A percentile compares a stretch with the other conserved stretches of the same genome.
Evolutionary conservation across 1,140 invertebrate species (phyloP).

Genomic region (Drosophila funebris): DNA sequence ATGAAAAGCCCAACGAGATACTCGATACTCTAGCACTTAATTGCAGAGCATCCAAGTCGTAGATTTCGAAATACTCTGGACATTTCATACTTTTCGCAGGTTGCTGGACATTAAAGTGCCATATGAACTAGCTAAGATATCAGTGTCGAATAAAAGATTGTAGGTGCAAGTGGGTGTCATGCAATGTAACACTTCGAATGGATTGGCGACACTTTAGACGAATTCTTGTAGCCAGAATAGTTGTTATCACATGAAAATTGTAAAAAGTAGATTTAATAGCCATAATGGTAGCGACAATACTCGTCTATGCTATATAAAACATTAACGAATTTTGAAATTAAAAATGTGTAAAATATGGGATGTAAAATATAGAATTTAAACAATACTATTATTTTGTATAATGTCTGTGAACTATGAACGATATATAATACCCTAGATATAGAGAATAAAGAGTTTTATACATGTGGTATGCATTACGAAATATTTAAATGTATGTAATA

Average conservation of each 20-base stretch:
- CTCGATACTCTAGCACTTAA: slow-evolving; percentile 48
- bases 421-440: too few relatives aligned
- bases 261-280: slow-evolving; percentile 16
- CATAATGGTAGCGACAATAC: too few relatives aligned
- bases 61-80: slow-evolving; percentile 34
- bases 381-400: too few relatives aligned
- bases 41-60: slow-evolving; percentile 57
- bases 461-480: too few relatives aligned
- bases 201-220: slow-evolving; percentile 23
- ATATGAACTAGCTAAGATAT: slow-evolving; percentile 13
- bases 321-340: too few relatives aligned
- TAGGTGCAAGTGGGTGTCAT: slow-evolving; percentile 40
- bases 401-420: too few relatives aligned
- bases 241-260: slow-evolving; percentile 39
- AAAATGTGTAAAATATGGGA: too few relatives aligned
- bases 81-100: slow-evolving; percentile 1
- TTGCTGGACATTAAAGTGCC: slow-evolving; percentile 7
- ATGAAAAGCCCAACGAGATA: slow-evolving; percentile 68
- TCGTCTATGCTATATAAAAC: too few relatives aligned
- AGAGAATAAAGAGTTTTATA: too few relatives aligned
- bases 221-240: slow-evolving; percentile 44
- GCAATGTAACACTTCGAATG: slow-evolving; percentile 41
- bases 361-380: too few relatives aligned
- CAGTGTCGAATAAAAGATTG: slow-evolving; percentile 39
- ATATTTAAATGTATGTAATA: too few relatives aligned